These are phyloP conservation scores for Microplitis manilae DNA, from an alignment of 2,888 invertebrate genomes.

Conservation along the genomic window DNA sequence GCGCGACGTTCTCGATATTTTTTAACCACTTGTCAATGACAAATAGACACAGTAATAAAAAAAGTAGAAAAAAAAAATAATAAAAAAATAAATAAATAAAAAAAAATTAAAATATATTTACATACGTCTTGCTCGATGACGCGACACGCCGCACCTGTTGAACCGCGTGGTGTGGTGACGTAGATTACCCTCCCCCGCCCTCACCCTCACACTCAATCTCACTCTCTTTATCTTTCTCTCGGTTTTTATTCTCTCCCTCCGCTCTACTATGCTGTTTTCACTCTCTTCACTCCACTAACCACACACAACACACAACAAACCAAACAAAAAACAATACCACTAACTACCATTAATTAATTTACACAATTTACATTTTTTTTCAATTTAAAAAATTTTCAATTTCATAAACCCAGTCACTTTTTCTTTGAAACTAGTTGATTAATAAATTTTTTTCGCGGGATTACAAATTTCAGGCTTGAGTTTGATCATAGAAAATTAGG, in stretches of 20 bases:
- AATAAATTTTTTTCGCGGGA: too few species aligned
- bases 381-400: too few species aligned
- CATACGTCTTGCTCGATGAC: constrained; percentile 52
- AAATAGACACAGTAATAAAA: constrained; percentile 13
- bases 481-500: too few species aligned
- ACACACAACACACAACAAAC: constrained; percentile 21
- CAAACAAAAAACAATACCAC: not conserved
- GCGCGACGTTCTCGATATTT: constrained; percentile 3
- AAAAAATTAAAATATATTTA: constrained; percentile 46
- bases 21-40: not conserved
- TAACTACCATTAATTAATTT: too few species aligned
- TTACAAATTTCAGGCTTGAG: too few species aligned
- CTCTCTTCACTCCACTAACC: not conserved
- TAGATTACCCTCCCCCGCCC: constrained; percentile 44
- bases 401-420: too few species aligned
- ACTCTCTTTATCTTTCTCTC: constrained; percentile 30
- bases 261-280: not conserved
- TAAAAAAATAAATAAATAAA: constrained; percentile 5
- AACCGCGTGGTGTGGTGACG: constrained; percentile 48
- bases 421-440: too few species aligned
- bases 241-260: not conserved
- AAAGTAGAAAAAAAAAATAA: constrained; percentile 14
- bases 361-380: too few species aligned
- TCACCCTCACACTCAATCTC: constrained; percentile 25
- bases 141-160: constrained; percentile 58